Conservation (phyloP, 2,797 vertebrate genomes). For the Pangasius djambal region DNA sequence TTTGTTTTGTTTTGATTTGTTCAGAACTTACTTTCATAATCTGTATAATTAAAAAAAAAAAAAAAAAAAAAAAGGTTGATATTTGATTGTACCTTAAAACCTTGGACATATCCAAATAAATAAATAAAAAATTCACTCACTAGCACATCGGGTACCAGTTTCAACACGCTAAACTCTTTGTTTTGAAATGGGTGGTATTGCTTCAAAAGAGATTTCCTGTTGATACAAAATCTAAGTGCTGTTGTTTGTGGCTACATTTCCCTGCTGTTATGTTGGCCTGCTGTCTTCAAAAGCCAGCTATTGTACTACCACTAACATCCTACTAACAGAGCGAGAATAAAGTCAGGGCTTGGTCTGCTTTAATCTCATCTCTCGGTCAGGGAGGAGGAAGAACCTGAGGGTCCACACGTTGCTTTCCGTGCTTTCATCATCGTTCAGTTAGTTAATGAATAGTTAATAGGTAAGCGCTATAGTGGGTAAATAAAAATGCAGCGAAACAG, state of each 20-base stretch:
- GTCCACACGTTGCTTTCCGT: not conserved
- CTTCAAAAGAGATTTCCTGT: not conserved
- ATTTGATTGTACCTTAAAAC: not conserved
- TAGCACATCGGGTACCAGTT: not conserved
- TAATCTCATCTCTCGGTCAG: not conserved
- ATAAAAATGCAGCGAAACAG: not conserved
- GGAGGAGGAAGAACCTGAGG: not conserved
- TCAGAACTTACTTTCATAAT: no score
- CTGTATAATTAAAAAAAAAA: no score
- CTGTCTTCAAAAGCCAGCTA: not conserved
- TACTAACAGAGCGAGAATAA: conserved; percentile 1
- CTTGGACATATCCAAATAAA: not conserved
- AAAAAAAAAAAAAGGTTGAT: not conserved
- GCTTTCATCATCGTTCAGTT: not conserved
- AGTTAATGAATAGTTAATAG: not conserved
- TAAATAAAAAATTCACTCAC: not conserved
- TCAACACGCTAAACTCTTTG: not conserved
- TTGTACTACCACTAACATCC: not conserved
- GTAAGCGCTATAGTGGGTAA: not conserved
- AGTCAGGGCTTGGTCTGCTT: conserved; percentile 12
- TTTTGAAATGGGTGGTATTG: not conserved
- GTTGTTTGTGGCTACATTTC: not conserved
- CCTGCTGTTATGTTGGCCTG: not conserved
- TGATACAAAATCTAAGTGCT: not conserved
- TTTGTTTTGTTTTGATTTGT: no score